phyloP scores from a whole-genome alignment of 2,797 vertebrate species.

The Ara ararauna region DNA sequence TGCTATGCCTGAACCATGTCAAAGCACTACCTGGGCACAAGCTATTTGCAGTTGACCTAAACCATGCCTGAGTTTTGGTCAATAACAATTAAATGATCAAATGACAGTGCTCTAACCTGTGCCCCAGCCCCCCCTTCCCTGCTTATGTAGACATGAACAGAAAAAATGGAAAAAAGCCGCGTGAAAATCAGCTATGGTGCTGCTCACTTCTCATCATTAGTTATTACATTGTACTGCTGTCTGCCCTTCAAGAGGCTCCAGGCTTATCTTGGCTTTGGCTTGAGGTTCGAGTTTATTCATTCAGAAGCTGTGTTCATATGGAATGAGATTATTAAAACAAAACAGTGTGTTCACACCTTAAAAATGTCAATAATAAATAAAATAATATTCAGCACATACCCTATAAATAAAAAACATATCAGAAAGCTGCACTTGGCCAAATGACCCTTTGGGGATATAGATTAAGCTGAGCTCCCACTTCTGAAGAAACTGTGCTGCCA shows the following conservation, averaged over 20 bases:
- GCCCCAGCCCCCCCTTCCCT: not conserved
- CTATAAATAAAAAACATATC: accelerated
- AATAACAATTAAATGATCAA: not conserved
- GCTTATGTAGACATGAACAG: not conserved
- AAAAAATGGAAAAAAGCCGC: not conserved
- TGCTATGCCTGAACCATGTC: not conserved
- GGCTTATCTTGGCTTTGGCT: not conserved
- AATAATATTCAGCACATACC: not conserved
- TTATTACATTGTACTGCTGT: not conserved
- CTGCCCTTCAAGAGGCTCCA: not conserved
- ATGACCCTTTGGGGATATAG: not conserved
- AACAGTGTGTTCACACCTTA: not conserved
- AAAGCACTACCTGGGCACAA: accelerated
- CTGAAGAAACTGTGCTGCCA: slow-evolving; percentile 1
- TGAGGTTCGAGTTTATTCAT: not conserved
- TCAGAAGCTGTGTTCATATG: not conserved
- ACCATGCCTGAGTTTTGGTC: not conserved
- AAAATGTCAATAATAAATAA: not conserved
- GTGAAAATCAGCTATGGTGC: not conserved
- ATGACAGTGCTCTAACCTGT: not conserved
- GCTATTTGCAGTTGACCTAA: not conserved
- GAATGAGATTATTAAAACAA: not conserved
- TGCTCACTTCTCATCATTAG: not conserved
- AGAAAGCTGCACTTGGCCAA: not conserved
- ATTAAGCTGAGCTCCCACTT: not conserved